Percentiles rank a stretch among this genome's conserved stretches.
Evolutionary conservation across 2,888 invertebrate genomes (phyloP).

Genomic region (Cryptocephalus moraei): DNA sequence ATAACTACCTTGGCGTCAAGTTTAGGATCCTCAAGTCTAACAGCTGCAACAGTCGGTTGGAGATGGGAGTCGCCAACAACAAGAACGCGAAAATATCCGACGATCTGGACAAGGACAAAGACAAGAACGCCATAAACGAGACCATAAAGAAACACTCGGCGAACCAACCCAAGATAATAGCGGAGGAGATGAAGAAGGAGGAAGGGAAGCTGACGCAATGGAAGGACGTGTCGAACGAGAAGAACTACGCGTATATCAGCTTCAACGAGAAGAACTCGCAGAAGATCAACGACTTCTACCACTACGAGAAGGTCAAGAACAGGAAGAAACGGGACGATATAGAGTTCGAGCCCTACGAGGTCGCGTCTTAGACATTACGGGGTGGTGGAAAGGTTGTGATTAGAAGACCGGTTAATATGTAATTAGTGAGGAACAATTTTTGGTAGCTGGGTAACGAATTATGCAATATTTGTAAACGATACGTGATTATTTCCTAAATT

Average conservation of each 20-base stretch:
- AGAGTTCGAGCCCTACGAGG: constrained; percentile 59
- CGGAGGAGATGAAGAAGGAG: constrained; percentile 38
- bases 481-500: no score
- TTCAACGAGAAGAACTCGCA: constrained; percentile 20
- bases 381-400: not conserved
- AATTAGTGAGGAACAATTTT: no score
- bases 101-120: constrained; percentile 9
- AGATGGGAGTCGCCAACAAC: constrained; percentile 55
- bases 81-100: constrained; percentile 15
- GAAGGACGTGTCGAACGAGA: constrained; percentile 26
- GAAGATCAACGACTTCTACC: constrained; percentile 31
- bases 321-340: constrained; percentile 66
- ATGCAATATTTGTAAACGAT: no score
- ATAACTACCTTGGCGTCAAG: constrained; percentile 54
- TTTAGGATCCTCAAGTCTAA: constrained; percentile 78
- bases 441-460: no score
- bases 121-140: constrained; percentile 29
- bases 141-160: constrained; percentile 18
- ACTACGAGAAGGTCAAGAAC: constrained; percentile 44
- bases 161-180: constrained; percentile 41
- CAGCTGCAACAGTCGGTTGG: constrained; percentile 74
- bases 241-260: constrained; percentile 16
- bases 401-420: no score
- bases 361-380: constrained; percentile 23
- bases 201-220: constrained; percentile 27